Percentiles rank a stretch among this genome's conserved stretches.
Conservation (phyloP, 2,113 vertebrate genomes). For the Cyphomyrus plagiostoma region DNA sequence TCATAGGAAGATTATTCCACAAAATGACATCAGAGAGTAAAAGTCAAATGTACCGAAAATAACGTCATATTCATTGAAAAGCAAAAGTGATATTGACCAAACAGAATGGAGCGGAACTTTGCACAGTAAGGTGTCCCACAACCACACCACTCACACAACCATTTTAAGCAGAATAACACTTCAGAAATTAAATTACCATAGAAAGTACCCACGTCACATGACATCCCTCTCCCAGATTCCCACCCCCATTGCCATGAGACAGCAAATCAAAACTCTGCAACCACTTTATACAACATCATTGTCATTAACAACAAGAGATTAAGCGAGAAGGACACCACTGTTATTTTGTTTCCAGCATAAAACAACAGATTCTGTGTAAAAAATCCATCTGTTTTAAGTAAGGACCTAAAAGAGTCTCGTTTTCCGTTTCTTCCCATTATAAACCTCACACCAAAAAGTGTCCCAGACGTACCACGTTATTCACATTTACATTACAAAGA, state of each 20-base stretch:
- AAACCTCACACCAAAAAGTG: background rate
- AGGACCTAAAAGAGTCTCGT: background rate
- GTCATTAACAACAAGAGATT: constrained; percentile 40
- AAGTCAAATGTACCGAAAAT: background rate
- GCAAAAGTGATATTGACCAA: background rate
- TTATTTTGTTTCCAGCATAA: constrained; percentile 34
- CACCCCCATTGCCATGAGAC: constrained; percentile 35
- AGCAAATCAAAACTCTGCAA: constrained; percentile 39
- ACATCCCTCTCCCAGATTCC: background rate
- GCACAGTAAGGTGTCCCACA: constrained; percentile 1
- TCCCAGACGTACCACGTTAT: background rate
- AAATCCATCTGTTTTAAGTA: constrained; percentile 2
- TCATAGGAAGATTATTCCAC: background rate
- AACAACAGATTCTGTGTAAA: constrained; percentile 10
- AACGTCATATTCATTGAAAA: background rate
- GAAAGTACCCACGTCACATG: background rate
- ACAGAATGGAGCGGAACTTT: background rate
- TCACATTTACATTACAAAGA: constrained; percentile 17
- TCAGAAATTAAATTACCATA: constrained; percentile 21
- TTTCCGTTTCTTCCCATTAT: constrained; percentile 1
- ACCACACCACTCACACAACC: constrained; percentile 20
- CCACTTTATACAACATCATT: constrained; percentile 43
- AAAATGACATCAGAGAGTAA: background rate
- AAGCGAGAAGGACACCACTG: constrained; percentile 48
- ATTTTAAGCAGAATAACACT: constrained; percentile 15